Evolutionary conservation across 92 coral and sea anemone genomes (phyloP), one percentile per base, ranked within the genome.

Genomic region (Desmophyllum pertusum): DNA sequence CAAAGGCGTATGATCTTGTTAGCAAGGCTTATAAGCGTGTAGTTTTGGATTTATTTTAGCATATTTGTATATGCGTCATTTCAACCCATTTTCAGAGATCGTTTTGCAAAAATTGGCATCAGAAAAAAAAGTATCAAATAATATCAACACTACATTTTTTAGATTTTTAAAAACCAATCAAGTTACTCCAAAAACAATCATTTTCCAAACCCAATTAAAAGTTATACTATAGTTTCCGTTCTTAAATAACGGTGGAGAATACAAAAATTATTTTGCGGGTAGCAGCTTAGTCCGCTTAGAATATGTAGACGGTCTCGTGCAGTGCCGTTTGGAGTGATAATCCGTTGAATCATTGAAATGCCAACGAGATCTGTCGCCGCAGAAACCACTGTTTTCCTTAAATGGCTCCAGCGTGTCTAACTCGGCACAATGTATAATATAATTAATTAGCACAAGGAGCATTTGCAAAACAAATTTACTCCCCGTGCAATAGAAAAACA

Each of bases 371-470:
- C 37, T 52, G 74, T 55, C 62, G 83, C 75, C 83, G 29, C 59
- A 79, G 41, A 65, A 79, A 43, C 74, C 45, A 1, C 63, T 67
- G 33, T 79, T 79, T 65, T 21, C 43, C 21, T 67, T 9, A 35
- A n/a, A 14, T 21, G 83, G 83, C 74, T 79, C 83, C 83, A 65
- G 15, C 3, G 23, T 42, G 83, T 79, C 83, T 79, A 31, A 15
- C 43, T 21, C 11, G 10, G 41, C 10, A 64, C 83, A 79, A 65
- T 43, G 46, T 17, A 4, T 1, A 77, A 77, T 77, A 27, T 38
- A 59, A 55, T 74, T 48, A 19, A 48, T 30, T 48, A 48, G 14
- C 1, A 3, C 25, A 33, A 29, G 79, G 17, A 76, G 29, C 48
- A 50, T 46, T 76, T 53, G 45, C 67, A 62, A 78, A 78, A 78